These are phyloP conservation scores for Antennarius maculatus DNA, from an alignment of 2,797 vertebrate genomes.

Conservation along the genomic window DNA sequence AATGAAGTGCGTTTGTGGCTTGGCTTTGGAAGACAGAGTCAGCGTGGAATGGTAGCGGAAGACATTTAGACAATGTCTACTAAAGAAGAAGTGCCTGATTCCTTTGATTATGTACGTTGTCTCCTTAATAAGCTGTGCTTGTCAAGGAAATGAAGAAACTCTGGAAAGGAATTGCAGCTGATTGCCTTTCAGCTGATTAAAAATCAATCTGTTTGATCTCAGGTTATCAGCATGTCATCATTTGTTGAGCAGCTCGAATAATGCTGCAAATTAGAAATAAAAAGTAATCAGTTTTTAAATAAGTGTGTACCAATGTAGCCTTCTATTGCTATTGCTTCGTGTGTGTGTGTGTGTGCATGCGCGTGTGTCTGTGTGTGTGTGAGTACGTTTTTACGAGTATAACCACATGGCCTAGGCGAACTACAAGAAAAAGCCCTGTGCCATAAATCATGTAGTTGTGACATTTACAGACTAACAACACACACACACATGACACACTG, in stretches of 20 bases:
- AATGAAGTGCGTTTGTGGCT: conserved; percentile 45
- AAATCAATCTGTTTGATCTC: neutral
- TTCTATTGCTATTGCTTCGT: conserved; percentile 17
- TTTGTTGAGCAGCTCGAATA: neutral
- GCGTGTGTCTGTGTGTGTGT: conserved; percentile 1
- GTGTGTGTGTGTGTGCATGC: neutral
- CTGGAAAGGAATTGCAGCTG: neutral
- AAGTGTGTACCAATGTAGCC: conserved; percentile 1
- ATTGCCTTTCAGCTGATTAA: conserved; percentile 9
- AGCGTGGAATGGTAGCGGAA: conserved; percentile 33
- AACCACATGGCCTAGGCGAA: conserved; percentile 42
- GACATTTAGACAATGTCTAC: conserved; percentile 50
- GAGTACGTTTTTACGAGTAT: conserved; percentile 30
- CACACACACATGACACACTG: conserved; percentile 46
- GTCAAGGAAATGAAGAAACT: conserved; percentile 18
- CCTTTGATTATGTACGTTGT: conserved; percentile 35
- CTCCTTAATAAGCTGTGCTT: conserved; percentile 16
- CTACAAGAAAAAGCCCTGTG: conserved; percentile 31
- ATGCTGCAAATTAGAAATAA: neutral
- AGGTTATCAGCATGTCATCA: neutral
- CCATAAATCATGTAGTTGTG: conserved; percentile 57
- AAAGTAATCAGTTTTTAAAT: conserved; percentile 11
- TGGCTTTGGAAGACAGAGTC: conserved; percentile 42
- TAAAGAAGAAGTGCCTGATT: conserved; percentile 17
- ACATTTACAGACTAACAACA: conserved; percentile 64